A percentile compares a stretch with the other conserved stretches of the same genome.
Evolutionary conservation across 2,113 vertebrate genomes (phyloP).

Genomic region (Mirounga angustirostris): DNA sequence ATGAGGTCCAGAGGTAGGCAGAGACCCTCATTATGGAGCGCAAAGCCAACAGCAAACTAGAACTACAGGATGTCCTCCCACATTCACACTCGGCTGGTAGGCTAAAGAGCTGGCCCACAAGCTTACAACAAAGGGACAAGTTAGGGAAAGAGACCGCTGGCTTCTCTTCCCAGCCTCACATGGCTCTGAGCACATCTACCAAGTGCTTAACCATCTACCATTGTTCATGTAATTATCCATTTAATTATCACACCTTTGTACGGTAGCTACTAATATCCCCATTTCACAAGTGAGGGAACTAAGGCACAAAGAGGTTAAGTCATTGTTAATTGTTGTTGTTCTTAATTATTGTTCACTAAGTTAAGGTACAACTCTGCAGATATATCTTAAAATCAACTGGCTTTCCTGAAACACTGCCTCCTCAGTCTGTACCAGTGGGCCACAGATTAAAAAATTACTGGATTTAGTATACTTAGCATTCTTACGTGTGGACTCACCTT

Average conservation of each 20-base stretch:
- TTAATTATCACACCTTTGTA: not conserved
- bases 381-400: not conserved
- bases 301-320: not conserved
- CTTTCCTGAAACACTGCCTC: not conserved
- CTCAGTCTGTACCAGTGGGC: not conserved
- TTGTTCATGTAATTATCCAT: not conserved
- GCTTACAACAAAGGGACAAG: slow-evolving; percentile 39
- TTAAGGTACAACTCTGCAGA: slow-evolving; percentile 16
- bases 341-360: not conserved
- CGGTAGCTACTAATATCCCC: not conserved
- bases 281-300: slow-evolving; percentile 26
- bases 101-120: slow-evolving; percentile 5
- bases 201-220: not conserved
- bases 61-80: slow-evolving; percentile 66
- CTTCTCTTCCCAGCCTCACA: slow-evolving; percentile 22
- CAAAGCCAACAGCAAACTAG: slow-evolving; percentile 69
- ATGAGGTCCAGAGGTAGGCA: slow-evolving; percentile 75
- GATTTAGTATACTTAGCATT: not conserved
- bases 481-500: not conserved
- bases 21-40: slow-evolving; percentile 71
- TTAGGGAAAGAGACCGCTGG: not conserved
- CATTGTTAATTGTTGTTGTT: not conserved
- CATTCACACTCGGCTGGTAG: slow-evolving; percentile 64
- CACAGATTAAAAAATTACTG: slow-evolving; percentile 10
- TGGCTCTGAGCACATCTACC: not conserved